A percentile compares a stretch with the other conserved stretches of the same genome.
phyloP scores from a whole-genome alignment of 2,888 invertebrate species.

The Creontiades dilutus region DNA sequence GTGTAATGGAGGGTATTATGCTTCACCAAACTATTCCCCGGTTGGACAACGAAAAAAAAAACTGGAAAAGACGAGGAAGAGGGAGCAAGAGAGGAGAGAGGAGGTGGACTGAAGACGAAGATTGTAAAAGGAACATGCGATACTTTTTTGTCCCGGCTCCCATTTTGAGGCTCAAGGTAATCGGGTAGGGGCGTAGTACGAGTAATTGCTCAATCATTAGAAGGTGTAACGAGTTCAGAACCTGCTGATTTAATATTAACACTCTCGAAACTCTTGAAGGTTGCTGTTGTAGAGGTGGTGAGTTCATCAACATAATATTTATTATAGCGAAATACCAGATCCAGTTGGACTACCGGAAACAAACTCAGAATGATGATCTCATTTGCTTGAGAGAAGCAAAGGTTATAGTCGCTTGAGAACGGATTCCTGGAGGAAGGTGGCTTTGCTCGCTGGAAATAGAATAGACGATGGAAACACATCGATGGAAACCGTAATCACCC shows the following conservation, averaged over 20 bases:
- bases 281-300: not conserved
- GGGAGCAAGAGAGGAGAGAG: not conserved
- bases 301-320: too few relatives aligned
- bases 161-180: slow-evolving; percentile 36
- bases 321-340: too few relatives aligned
- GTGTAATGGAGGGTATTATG: not conserved
- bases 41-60: not conserved
- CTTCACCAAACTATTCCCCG: slow-evolving; percentile 3
- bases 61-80: not conserved
- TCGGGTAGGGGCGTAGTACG: not conserved
- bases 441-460: too few relatives aligned
- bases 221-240: slow-evolving; percentile 13
- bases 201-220: slow-evolving; percentile 29
- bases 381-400: too few relatives aligned
- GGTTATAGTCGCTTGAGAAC: too few relatives aligned
- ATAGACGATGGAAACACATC: too few relatives aligned
- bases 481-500: too few relatives aligned
- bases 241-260: not conserved
- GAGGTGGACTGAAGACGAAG: not conserved
- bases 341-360: too few relatives aligned
- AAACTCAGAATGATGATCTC: too few relatives aligned
- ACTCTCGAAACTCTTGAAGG: not conserved
- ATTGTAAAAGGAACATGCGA: not conserved
- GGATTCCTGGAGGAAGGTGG: too few relatives aligned
- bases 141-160: not conserved